These are phyloP conservation scores for Caenorhabditis briggsae DNA, from an alignment of 1,140 invertebrate species.

Conservation along the genomic window DNA sequence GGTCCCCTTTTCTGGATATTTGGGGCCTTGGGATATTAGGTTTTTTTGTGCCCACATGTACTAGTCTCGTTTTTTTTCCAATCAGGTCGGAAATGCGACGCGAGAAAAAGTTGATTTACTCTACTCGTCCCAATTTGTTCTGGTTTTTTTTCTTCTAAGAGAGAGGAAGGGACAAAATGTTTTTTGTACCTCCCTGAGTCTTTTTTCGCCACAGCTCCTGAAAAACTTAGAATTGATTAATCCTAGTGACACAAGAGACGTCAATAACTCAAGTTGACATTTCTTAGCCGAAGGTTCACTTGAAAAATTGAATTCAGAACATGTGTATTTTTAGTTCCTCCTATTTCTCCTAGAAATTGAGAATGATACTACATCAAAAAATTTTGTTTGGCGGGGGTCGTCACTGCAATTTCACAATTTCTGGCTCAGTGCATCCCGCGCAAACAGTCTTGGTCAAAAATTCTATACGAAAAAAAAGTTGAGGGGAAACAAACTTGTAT, in stretches of 20 bases:
- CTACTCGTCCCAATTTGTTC: conserved; percentile 23
- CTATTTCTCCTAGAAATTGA: not conserved
- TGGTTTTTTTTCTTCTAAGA: not conserved
- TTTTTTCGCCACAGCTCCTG: not conserved
- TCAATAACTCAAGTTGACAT: conserved; percentile 54
- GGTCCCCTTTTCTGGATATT: not conserved
- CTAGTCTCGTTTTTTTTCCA: conserved; percentile 28
- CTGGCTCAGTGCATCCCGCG: conserved; percentile 10
- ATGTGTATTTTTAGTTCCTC: conserved; percentile 2
- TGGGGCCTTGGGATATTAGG: not conserved
- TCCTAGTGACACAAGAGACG: conserved; percentile 1
- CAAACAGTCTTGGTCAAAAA: conserved; percentile 29
- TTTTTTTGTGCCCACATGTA: conserved; percentile 41
- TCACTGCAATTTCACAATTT: not conserved
- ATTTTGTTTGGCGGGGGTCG: not conserved
- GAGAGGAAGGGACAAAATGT: not conserved
- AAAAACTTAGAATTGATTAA: conserved; percentile 8
- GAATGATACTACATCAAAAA: not conserved
- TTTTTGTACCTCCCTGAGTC: not conserved
- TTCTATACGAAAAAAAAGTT: conserved; percentile 4
- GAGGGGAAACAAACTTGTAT: not conserved
- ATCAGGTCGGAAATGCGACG: conserved; percentile 36
- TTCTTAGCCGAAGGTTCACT: conserved; percentile 9
- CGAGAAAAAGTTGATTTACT: conserved; percentile 53
- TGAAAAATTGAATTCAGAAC: not conserved